A percentile compares a stretch with the other conserved stretches of the same genome.
Conservation (phyloP, 1,140 invertebrate species). For the Diabrotica undecimpunctata region DNA sequence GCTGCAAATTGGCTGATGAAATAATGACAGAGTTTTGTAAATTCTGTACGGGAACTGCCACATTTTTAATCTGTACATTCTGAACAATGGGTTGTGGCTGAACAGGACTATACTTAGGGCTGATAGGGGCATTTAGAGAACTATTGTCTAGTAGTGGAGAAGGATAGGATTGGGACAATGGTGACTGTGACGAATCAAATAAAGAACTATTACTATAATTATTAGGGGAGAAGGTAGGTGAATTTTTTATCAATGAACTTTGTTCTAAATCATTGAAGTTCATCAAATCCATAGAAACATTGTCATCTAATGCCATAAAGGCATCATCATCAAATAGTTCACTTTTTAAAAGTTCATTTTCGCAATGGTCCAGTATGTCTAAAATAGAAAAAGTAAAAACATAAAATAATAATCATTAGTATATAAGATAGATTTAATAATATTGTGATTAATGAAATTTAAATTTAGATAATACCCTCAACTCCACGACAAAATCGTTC, state of each 20-base stretch:
- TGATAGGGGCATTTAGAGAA: background rate
- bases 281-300: slow-evolving; percentile 40
- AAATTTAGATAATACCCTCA: too few relatives aligned
- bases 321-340: slow-evolving; percentile 43
- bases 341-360: slow-evolving; percentile 42
- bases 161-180: slow-evolving; percentile 13
- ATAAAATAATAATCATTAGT: slow-evolving; percentile 7
- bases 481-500: too few relatives aligned
- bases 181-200: slow-evolving; percentile 23
- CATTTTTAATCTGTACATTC: slow-evolving; percentile 21
- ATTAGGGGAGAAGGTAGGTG: slow-evolving; percentile 23
- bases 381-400: slow-evolving; percentile 25
- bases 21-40: slow-evolving; percentile 36
- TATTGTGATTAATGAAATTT: too few relatives aligned
- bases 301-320: slow-evolving; percentile 40
- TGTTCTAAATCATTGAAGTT: slow-evolving; percentile 27
- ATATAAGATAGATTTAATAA: background rate
- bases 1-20: slow-evolving; percentile 34
- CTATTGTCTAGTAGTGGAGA: slow-evolving; percentile 4
- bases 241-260: slow-evolving; percentile 31
- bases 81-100: slow-evolving; percentile 20
- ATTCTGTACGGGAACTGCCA: slow-evolving; percentile 8
- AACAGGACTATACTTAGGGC: background rate
- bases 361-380: slow-evolving; percentile 46
- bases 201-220: slow-evolving; percentile 7